Percentiles rank a stretch among this genome's conserved stretches.
Conservation (phyloP, 1,140 invertebrate species). For the Magallana angulata region DNA sequence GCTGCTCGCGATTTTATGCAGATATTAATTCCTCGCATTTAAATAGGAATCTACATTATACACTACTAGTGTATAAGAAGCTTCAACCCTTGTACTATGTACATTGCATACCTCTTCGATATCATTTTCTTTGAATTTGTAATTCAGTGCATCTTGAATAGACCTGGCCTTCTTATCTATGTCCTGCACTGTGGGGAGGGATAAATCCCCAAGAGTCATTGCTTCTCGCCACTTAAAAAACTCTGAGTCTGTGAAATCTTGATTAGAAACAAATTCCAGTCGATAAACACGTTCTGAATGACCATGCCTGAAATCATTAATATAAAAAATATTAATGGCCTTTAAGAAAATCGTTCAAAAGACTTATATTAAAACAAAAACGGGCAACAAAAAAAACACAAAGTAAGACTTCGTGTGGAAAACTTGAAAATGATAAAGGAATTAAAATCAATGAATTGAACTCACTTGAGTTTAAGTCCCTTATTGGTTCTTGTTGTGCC, state of each 20-base stretch:
- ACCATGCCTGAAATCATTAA: conserved; percentile 86
- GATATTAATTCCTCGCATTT: too few species aligned
- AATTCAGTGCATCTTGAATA: conserved; percentile 92
- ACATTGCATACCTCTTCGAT: conserved; percentile 83
- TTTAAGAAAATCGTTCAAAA: not conserved
- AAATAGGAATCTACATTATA: too few species aligned
- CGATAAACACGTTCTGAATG: conserved; percentile 94
- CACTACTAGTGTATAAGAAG: too few species aligned
- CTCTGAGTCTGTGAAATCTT: conserved; percentile 95
- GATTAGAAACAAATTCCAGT: conserved; percentile 98
- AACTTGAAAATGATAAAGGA: too few species aligned
- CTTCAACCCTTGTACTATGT: not conserved
- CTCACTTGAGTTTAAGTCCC: conserved; percentile 83
- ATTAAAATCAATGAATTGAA: conserved; percentile 12
- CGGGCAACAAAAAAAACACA: too few species aligned
- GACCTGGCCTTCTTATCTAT: conserved; percentile 92
- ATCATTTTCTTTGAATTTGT: conserved; percentile 84
- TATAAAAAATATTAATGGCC: not conserved
- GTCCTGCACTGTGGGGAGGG: conserved; percentile 90
- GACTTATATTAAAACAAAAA: not conserved
- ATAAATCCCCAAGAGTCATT: conserved; percentile 87
- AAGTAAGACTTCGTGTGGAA: too few species aligned
- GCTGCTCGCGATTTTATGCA: too few species aligned
- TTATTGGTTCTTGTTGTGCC: conserved; percentile 95
- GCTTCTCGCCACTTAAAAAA: conserved; percentile 95